Conservation (phyloP, 2,113 vertebrate species). For the Galbula dea region DNA sequence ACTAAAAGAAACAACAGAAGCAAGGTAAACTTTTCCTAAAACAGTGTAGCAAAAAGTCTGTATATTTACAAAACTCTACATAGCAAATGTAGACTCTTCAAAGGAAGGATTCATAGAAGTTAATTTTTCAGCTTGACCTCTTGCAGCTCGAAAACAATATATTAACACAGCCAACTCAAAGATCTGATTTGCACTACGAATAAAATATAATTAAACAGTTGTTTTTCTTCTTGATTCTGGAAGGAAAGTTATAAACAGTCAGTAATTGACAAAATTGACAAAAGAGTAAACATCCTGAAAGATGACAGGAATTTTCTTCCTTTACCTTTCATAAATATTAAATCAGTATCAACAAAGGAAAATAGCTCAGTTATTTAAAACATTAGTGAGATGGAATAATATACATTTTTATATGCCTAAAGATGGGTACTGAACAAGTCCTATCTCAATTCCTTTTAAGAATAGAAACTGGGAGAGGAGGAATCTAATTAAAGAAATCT, state of each 20-base stretch:
- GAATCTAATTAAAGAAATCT: background rate
- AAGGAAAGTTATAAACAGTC: background rate
- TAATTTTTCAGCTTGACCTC: background rate
- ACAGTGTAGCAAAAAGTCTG: background rate
- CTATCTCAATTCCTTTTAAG: background rate
- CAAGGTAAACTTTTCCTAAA: background rate
- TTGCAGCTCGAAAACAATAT: background rate
- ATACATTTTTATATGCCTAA: background rate
- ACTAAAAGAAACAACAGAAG: background rate
- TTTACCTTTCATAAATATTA: background rate
- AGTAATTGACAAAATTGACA: background rate
- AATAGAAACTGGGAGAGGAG: background rate
- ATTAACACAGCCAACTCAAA: background rate
- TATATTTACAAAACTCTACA: background rate
- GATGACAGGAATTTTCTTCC: background rate
- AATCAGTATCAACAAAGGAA: background rate
- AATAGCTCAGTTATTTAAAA: background rate
- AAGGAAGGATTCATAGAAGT: background rate
- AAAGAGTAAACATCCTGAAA: background rate
- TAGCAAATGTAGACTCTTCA: background rate
- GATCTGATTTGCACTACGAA: background rate
- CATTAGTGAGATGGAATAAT: background rate
- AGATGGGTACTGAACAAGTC: background rate
- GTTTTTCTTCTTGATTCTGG: background rate
- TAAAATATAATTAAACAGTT: background rate